These are phyloP conservation scores for Phyllostomus discolor DNA, from an alignment of 2,113 vertebrate genomes.

Conservation along the genomic window DNA sequence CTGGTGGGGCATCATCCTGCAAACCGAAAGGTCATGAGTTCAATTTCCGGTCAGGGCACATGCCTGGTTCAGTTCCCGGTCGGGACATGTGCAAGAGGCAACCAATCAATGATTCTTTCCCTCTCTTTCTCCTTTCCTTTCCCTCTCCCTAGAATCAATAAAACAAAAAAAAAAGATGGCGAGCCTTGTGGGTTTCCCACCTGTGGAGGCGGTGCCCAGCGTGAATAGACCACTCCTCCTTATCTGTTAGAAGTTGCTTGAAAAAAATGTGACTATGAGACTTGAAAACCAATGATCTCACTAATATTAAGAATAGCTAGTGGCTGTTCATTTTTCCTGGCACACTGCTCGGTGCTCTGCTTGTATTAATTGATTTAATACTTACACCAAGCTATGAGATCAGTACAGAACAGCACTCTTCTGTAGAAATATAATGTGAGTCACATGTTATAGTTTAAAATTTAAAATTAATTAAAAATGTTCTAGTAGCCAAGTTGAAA, in stretches of 20 bases:
- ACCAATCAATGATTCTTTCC: too few species aligned
- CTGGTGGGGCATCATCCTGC: too few species aligned
- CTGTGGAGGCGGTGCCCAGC: neutral
- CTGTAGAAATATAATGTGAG: neutral
- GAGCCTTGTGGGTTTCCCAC: neutral
- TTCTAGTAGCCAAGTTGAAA: neutral
- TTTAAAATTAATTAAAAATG: neutral
- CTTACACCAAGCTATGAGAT: neutral
- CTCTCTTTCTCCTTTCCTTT: too few species aligned
- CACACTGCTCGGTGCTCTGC: fast-evolving
- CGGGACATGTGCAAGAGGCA: too few species aligned
- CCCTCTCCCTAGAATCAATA: too few species aligned
- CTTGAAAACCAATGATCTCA: neutral
- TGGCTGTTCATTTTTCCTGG: neutral
- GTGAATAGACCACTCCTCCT: too few species aligned
- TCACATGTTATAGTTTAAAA: neutral
- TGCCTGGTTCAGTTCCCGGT: too few species aligned
- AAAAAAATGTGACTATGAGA: neutral
- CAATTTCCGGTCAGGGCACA: too few species aligned
- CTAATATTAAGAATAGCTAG: neutral
- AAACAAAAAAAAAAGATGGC: too few species aligned
- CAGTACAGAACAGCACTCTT: neutral
- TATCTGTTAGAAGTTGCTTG: neutral
- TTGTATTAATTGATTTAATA: neutral
- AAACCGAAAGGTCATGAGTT: too few species aligned